Percentiles rank a stretch among this genome's conserved stretches.
Evolutionary conservation across 2,797 vertebrate species (phyloP).

Genomic region (Lacerta viridis): DNA sequence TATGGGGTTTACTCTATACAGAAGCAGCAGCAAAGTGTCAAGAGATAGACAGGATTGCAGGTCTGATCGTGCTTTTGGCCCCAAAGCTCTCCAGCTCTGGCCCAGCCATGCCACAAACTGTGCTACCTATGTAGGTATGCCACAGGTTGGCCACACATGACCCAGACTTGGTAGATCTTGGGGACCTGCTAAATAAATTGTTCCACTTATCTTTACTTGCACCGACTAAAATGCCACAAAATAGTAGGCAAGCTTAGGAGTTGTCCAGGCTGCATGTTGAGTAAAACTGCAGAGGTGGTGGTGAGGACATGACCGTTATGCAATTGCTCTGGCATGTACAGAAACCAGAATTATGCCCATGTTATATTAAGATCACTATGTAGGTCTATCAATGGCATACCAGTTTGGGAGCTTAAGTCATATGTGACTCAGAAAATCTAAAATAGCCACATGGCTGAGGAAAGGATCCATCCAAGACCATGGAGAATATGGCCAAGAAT

Average conservation of each 20-base stretch:
- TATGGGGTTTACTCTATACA: too few relatives aligned
- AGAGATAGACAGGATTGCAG: too few relatives aligned
- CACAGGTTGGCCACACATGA: background rate
- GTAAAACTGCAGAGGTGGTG: background rate
- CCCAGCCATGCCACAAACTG: background rate
- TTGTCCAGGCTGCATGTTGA: background rate
- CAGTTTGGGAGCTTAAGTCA: background rate
- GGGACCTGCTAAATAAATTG: background rate
- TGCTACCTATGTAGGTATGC: background rate
- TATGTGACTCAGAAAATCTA: background rate
- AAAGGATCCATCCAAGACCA: constrained; percentile 14
- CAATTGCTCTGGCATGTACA: background rate
- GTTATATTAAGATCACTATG: background rate
- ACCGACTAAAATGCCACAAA: background rate
- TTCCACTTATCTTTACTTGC: too few relatives aligned
- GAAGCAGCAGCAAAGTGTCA: too few relatives aligned
- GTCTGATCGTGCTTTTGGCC: background rate
- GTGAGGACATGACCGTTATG: background rate
- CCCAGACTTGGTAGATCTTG: background rate
- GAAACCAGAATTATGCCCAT: background rate
- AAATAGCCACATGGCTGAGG: constrained; percentile 8
- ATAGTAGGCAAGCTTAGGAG: background rate
- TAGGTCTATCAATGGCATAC: constrained; percentile 4
- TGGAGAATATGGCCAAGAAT: constrained; percentile 4
- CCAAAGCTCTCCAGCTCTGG: background rate